Evolutionary conservation across 2,888 invertebrate genomes (phyloP), one percentile per base, ranked within the genome.

Genomic region (Hydropsyche betteni): DNA sequence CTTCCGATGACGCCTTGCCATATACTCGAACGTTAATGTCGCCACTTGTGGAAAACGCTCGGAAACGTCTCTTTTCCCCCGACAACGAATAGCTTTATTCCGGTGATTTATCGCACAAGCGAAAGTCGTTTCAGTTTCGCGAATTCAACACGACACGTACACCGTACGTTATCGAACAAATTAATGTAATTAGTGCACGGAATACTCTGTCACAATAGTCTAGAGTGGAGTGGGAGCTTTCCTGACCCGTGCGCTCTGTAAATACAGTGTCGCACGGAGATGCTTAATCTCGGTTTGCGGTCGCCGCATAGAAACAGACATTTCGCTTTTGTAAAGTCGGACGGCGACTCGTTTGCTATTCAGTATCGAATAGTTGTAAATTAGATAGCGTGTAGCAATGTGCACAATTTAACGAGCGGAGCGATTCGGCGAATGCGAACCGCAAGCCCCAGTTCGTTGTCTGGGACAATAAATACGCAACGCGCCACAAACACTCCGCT

Each of bases 261-360:
- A 69, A 69, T 44, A 50, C 14, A 10, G 51, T 50, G 50, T 69
- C 44, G 44, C 64, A 64, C 64, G 7, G 64, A 24, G 34, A 5
- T 50, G 50, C 44, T 69, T 69, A 69, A 69, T 69, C 69, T 44
- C 50, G 69, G 69, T 8, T 69, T 69, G 69, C 51, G 69, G 69
- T 50, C 51, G 50, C 69, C 50, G 10, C 51, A 14, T 44, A 51
- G 14, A 14, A 14, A 14, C 55, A 50, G n/a, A n/a, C n/a, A n/a
- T 36, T 14, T 4, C 69, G 69, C 69, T 51, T 69, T 50, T 44
- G n/a, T 51, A 51, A 36, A 4, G 14, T 34, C 64, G 1, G 12
- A 2, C 12, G 33, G 12, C 24, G 64, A n/a, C 12, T 53, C 16
- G 53, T 53, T 53, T 58, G 24, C 14, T 24, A 8, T 16, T 24